A percentile compares a stretch with the other conserved stretches of the same genome.
Conservation (phyloP, 2,888 invertebrate species). For the Mesodorylaimus sp. region DNA sequence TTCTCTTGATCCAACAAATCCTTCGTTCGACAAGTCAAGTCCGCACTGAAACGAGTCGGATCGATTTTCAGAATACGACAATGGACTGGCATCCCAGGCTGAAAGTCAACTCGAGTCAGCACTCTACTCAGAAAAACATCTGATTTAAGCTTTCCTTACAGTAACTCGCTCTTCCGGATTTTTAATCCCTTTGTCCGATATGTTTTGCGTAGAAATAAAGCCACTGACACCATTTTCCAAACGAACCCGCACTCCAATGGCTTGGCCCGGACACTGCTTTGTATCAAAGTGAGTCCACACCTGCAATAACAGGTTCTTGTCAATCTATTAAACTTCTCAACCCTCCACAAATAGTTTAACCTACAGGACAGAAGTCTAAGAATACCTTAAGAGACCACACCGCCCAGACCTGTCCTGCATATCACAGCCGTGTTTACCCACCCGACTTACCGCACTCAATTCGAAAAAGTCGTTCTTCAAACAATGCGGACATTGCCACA, state of each 20-base stretch:
- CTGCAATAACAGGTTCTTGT: constrained; percentile 23
- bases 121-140: neutral
- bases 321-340: neutral
- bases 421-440: constrained; percentile 11
- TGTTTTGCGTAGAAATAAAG: constrained; percentile 75
- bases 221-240: constrained; percentile 76
- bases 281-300: constrained; percentile 98
- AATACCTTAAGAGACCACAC: neutral
- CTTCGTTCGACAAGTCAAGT: constrained; percentile 76
- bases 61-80: constrained; percentile 75
- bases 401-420: neutral
- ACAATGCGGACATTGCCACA: constrained; percentile 96
- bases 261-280: constrained; percentile 75
- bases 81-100: constrained; percentile 34
- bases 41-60: constrained; percentile 59
- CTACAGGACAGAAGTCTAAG: neutral
- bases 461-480: constrained; percentile 86
- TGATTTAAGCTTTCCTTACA: constrained; percentile 46
- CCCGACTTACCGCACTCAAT: constrained; percentile 63
- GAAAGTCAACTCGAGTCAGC: neutral
- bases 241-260: constrained; percentile 68
- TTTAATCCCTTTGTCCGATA: constrained; percentile 75
- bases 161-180: constrained; percentile 82
- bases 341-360: neutral
- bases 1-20: constrained; percentile 74